phyloP scores from a whole-genome alignment of 1,140 invertebrate genomes.

The Riptortus pedestris region DNA sequence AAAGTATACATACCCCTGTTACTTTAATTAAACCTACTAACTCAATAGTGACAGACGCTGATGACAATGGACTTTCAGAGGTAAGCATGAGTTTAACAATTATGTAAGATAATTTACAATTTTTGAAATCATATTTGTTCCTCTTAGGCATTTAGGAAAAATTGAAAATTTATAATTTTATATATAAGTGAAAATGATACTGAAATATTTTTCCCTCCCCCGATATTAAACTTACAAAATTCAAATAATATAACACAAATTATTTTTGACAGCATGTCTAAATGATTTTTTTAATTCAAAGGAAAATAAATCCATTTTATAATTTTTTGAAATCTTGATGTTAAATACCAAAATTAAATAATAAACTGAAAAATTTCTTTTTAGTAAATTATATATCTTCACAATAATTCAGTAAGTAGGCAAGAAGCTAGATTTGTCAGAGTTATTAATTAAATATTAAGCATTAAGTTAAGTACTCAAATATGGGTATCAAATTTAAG shows the following conservation, averaged over 20 bases:
- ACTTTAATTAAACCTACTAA: constrained; percentile 51
- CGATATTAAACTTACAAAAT: neutral
- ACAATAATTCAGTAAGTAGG: no score
- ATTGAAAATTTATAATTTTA: neutral
- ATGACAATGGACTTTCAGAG: constrained; percentile 53
- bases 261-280: neutral
- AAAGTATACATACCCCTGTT: constrained; percentile 44
- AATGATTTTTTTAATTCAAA: no score
- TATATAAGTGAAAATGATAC: neutral
- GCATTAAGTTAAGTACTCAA: no score
- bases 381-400: no score
- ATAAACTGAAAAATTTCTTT: no score
- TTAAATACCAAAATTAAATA: no score
- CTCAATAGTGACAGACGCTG: constrained; percentile 38
- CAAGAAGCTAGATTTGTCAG: no score
- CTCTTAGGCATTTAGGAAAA: neutral
- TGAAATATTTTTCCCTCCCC: neutral
- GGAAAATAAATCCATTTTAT: no score
- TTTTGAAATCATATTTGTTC: neutral
- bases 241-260: neutral
- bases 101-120: neutral
- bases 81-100: constrained; percentile 31
- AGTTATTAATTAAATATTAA: no score
- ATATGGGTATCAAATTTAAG: no score
- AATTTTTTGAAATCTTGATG: no score